Base-by-base conservation (phyloP, 2,797 vertebrate species). In the Rhinella marina region DNA sequence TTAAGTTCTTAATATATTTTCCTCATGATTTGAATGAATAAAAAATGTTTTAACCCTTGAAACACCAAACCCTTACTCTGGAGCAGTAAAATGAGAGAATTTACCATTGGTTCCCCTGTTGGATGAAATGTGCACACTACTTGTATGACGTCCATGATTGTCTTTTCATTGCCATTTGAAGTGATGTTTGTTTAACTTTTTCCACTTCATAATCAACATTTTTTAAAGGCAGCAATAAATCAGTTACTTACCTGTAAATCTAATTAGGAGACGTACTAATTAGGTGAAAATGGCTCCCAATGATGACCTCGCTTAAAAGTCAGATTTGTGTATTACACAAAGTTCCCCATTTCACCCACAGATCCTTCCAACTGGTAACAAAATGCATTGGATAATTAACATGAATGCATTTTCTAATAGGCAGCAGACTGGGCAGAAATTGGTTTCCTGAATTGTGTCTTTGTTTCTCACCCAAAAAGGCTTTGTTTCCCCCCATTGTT, bases 401-500 rank as follows among this genome's bases (percentile, higher is more conserved):
- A 94, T 94, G 92, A 94, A 93, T 93, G 91, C 93, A 17, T 85
- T 88, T 81, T 82, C 92, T 94, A 94, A 91, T 94, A 88, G 94
- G 92, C 90, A 86, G 91, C 80, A 94, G 95, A 95, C 96, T 93
- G 94, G 91, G 93, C 90, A 93, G 92, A 92, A 93, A 95, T 93
- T 95, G 94, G 94, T 96, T 96, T 95, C 93, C 95, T 94, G 95
- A 92, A 94, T 95, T 95, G 94, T 93, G 94, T 93, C 95, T 96
- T 97, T 97, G 96, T 97, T 95, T 95, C 94, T 94, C 92, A 90
- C 94, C 25, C 95, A 91, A 94, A 41, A 93, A 94, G 94, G 93
- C 95, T 97, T 98, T 98, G 96, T 97, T 96, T 97, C 97, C 97
- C 92, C 94, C 84, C 95, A 95, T 96, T 96, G 96, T 96, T 98